phyloP scores from a whole-genome alignment of 1,140 invertebrate genomes.

The Nephotettix cincticeps region DNA sequence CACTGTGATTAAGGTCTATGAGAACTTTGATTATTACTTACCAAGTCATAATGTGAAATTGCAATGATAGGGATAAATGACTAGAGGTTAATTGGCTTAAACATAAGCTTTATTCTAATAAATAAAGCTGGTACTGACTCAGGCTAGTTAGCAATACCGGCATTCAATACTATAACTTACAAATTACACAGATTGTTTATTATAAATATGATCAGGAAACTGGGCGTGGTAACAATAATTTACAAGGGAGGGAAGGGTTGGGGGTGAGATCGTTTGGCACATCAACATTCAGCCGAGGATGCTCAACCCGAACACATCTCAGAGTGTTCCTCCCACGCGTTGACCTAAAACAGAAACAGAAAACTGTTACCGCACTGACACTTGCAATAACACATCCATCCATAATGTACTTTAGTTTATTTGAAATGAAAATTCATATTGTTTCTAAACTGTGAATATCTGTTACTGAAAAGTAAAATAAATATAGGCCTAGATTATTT shows the following conservation, averaged over 20 bases:
- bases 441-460: not conserved
- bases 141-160: not conserved
- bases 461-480: not conserved
- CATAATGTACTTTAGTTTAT: not conserved
- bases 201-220: constrained; percentile 5
- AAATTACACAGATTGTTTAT: constrained; percentile 4
- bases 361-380: no score
- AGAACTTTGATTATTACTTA: no score
- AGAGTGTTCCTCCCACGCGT: constrained; percentile 83
- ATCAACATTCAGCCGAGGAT: not conserved
- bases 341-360: constrained; percentile 67
- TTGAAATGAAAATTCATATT: not conserved
- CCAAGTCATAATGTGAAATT: no score
- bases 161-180: not conserved
- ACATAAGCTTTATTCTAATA: not conserved
- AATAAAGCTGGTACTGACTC: not conserved
- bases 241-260: not conserved
- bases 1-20: no score
- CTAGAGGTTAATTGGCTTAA: not conserved
- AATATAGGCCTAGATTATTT: not conserved
- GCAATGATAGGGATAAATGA: no score
- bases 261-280: constrained; percentile 15
- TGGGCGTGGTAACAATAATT: not conserved
- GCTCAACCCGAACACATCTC: constrained; percentile 71
- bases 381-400: constrained; percentile 21